Evolutionary conservation across 2,888 invertebrate species (phyloP).

Genomic region (Neoaliturus tenellus): DNA sequence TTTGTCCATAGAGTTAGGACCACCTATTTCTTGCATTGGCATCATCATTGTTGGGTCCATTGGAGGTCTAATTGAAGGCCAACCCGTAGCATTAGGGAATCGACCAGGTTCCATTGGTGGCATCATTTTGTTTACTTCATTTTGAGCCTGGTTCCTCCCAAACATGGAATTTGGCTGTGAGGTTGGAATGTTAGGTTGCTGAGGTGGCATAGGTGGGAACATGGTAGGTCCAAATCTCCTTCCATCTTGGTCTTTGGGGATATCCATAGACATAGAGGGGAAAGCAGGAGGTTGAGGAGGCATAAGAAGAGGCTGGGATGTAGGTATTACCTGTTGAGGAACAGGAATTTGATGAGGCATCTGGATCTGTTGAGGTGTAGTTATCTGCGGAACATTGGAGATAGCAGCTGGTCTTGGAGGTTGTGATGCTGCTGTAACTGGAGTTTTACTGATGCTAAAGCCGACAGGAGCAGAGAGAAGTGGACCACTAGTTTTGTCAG

Average conservation of each 20-base stretch:
- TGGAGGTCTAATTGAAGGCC: slow-evolving; percentile 10
- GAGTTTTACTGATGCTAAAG: slow-evolving; percentile 30
- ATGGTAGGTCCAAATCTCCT: background rate
- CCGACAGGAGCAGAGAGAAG: background rate
- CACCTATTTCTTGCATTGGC: background rate
- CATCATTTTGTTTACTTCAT: background rate
- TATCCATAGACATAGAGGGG: slow-evolving; percentile 60
- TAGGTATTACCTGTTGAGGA: slow-evolving; percentile 8
- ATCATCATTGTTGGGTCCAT: slow-evolving; percentile 20
- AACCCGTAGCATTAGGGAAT: background rate
- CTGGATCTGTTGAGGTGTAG: slow-evolving; percentile 9
- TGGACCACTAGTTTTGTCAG: slow-evolving; percentile 25
- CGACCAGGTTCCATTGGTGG: background rate
- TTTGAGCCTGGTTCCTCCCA: slow-evolving; percentile 1
- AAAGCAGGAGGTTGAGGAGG: slow-evolving; percentile 61
- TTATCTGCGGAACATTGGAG: background rate
- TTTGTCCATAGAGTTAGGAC: background rate
- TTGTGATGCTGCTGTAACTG: background rate
- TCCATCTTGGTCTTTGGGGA: slow-evolving; percentile 52
- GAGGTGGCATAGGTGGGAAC: background rate
- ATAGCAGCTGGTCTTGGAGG: background rate
- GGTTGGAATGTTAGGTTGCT: background rate
- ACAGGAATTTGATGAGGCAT: slow-evolving; percentile 31
- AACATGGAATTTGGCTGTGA: background rate
- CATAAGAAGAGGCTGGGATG: slow-evolving; percentile 55